Evolutionary conservation across 2,797 vertebrate genomes (phyloP), one percentile per base, ranked within the genome.

Genomic region (Lepidocolaptes lacrymiger): DNA sequence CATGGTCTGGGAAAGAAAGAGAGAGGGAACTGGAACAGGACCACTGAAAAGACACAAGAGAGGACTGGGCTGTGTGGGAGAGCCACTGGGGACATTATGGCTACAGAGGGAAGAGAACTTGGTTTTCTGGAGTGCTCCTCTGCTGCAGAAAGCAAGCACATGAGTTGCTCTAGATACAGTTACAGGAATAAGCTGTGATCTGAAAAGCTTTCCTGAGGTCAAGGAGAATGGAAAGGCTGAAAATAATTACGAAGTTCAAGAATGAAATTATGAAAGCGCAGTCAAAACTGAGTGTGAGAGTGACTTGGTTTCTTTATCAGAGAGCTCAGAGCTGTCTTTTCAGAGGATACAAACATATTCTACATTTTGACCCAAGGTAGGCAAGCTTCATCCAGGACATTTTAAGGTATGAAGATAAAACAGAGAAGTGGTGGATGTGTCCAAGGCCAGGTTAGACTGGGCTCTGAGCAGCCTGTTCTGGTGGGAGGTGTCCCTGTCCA

Each of bases 171-270:
- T 66, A 84, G 48, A 41, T 79, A 59, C 9, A 27, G 13, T n/a
- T 59, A 24, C n/a, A 73, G 52, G 41, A 82, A 56, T 4, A 71
- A 85, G 39, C 19, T 71, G 74, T 36, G 52, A 54, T 48, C 49
- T 87, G 68, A 34, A 88, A 74, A 87, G 36, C 61, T 80, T 89
- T 83, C 34, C 44, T 79, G 23, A 91, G 77, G 84, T 94, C 74
- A 91, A 46, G 84, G 67, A 93, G 63, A 90, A 79, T 14, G 43
- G 22, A 9, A 73, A 68, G 27, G 37, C 7, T 44, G 46, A 83
- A 72, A 54, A 26, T 49, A 37, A 56, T 23, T 8, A 17, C 13
- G 22, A 43, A 79, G 23, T 80, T 92, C 34, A 43, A 56, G 63
- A 49, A 85, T 21, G 58, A 68, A 75, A 56, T 77, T 13, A 41